Conservation (phyloP, 2,113 vertebrate species). For the Fukomys damarensis region DNA sequence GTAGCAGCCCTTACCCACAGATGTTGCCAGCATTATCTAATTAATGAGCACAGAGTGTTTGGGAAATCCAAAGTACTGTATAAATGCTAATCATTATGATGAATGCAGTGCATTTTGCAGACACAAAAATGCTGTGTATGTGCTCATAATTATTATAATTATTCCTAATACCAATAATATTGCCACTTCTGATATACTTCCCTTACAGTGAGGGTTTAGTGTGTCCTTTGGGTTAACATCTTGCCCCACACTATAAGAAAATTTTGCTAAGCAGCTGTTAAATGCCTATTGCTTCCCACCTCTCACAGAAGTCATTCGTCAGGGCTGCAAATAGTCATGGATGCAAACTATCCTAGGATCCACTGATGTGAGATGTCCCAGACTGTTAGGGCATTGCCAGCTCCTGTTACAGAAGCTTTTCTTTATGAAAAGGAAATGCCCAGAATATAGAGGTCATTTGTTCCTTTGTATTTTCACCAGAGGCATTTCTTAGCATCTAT, state of each 20-base stretch:
- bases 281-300: not conserved
- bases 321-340: not conserved
- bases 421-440: constrained; percentile 68
- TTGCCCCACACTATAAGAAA: not conserved
- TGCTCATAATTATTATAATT: constrained; percentile 79
- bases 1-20: constrained; percentile 55
- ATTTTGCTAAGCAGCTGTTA: not conserved
- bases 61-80: constrained; percentile 71
- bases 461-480: constrained; percentile 75
- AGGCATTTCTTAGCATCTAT: constrained; percentile 74
- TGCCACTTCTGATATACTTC: constrained; percentile 53
- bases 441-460: not conserved
- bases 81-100: constrained; percentile 76
- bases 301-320: constrained; percentile 15
- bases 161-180: constrained; percentile 77
- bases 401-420: constrained; percentile 46
- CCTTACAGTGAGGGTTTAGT: not conserved
- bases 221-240: constrained; percentile 39
- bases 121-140: constrained; percentile 70
- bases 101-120: constrained; percentile 65
- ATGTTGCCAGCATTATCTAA: constrained; percentile 76
- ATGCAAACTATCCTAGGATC: not conserved
- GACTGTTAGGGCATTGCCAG: constrained; percentile 38
- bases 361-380: not conserved
- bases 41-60: constrained; percentile 73